Conservation (phyloP, 1,140 invertebrate species). For the Drosophila busckii region DNA sequence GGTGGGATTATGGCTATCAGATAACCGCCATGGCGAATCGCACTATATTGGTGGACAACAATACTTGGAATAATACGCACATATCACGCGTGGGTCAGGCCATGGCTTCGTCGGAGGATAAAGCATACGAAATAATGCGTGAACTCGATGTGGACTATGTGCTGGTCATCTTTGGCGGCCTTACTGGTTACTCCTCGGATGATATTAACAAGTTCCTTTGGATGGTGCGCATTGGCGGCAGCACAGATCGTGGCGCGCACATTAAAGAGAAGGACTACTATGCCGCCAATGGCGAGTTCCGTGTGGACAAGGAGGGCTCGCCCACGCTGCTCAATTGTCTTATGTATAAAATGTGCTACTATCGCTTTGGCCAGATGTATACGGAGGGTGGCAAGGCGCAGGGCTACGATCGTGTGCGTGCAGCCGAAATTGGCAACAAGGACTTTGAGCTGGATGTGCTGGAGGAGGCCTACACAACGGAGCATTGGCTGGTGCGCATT, state of each 20-base stretch:
- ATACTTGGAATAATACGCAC: conserved; percentile 99
- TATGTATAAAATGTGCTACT: conserved; percentile 99
- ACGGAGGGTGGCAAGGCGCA: conserved; percentile 95
- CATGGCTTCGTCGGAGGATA: conserved; percentile 97
- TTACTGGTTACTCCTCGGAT: conserved; percentile 99
- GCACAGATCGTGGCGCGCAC: conserved; percentile 94
- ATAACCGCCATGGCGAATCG: conserved; percentile 99
- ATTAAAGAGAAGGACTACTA: conserved; percentile 99
- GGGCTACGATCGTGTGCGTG: conserved; percentile 93
- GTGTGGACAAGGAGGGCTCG: conserved; percentile 94
- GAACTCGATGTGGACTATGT: conserved; percentile 99
- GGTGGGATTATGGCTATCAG: conserved; percentile 99
- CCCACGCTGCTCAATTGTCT: conserved; percentile 92
- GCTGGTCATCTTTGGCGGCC: conserved; percentile 97
- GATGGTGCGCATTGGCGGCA: conserved; percentile 99
- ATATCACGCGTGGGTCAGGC: conserved; percentile 98
- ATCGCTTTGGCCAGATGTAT: conserved; percentile 93
- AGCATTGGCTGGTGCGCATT: conserved; percentile 97
- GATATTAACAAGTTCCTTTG: conserved; percentile 99
- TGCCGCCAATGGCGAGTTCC: conserved; percentile 94
- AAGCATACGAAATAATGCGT: conserved; percentile 98
- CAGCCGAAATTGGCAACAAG: conserved; percentile 96
- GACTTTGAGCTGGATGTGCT: conserved; percentile 95
- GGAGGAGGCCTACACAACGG: conserved; percentile 96
- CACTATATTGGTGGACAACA: conserved; percentile 99